Evolutionary conservation across 2,888 invertebrate species (phyloP), one percentile per base, ranked within the genome.

Genomic region (Corythucha ciliata): DNA sequence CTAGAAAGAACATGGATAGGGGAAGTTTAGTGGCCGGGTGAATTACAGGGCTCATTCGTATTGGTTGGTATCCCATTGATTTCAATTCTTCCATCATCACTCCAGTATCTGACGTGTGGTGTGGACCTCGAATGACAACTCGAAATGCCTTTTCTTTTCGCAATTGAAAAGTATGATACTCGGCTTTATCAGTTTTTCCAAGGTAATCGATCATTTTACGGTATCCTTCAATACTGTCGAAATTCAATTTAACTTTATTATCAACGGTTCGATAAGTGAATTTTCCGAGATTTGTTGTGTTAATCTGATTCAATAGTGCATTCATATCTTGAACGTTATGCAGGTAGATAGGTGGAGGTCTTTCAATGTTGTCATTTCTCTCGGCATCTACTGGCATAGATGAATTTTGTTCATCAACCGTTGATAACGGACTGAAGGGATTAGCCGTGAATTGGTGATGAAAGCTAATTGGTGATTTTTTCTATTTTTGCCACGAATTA

Each of bases 171-270:
- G 37, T 36, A 14, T 14, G 37, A 14, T 36, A 36, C 7, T 36
- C 20, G 7, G 37, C 37, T 36, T 36, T 36, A 36, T 14, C 37
- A 16, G 37, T 36, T 36, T 14, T 12, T 14, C 22, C 3, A 20
- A 36, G 16, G 37, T 36, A 36, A 7, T 36, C 16, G 4, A 36
- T 36, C 37, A 36, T 36, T 36, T 36, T 36, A 36, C 37, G 37
- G 37, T 36, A 36, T 36, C 37, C 37, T 16, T 34, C 34, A 34
- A 34, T 10, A 10, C 5, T 34, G 14, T 34, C 34, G 34, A 34
- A 34, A 10, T 34, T 34, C 34, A 34, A 16, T 34, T 34, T 10
- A 34, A 34, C 10, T 34, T 34, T 34, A 10, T 34, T 34, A 10
- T 34, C 34, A 10, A 34, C 34, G 18, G 6, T 34, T 34, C 34